A percentile compares a stretch with the other conserved stretches of the same genome.
These are phyloP conservation scores for Dichetophora obliterata DNA, from an alignment of 2,888 invertebrate species.

Conservation along the genomic window DNA sequence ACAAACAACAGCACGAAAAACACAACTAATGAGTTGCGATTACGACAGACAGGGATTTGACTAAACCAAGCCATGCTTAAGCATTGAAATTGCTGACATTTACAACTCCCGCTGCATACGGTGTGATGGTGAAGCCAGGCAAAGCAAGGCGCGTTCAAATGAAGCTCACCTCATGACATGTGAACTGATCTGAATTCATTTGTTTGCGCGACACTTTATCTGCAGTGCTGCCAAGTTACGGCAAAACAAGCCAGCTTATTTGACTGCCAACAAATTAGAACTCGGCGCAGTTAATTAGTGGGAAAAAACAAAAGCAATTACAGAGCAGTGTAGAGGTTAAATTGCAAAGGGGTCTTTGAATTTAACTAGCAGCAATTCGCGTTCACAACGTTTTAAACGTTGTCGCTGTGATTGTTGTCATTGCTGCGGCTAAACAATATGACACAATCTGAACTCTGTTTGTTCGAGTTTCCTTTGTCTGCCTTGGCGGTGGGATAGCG, in stretches of 20 bases:
- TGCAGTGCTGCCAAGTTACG: not conserved
- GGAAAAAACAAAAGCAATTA: not conserved
- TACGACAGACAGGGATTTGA: not conserved
- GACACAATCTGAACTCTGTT: not conserved
- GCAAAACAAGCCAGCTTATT: not conserved
- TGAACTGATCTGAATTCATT: conserved; percentile 39
- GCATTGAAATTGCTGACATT: no score
- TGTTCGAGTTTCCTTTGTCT: no score
- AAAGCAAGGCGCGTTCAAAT: not conserved
- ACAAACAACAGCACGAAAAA: not conserved
- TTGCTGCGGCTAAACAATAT: conserved; percentile 2
- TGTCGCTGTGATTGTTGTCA: not conserved
- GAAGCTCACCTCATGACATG: conserved; percentile 34
- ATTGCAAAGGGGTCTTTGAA: not conserved
- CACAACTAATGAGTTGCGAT: not conserved
- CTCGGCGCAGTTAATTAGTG: conserved; percentile 11
- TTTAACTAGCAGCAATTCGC: conserved; percentile 22
- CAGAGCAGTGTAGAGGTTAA: not conserved
- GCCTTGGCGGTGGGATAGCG: not conserved
- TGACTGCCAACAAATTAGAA: not conserved
- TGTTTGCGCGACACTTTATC: not conserved
- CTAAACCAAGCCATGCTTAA: not conserved
- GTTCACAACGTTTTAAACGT: not conserved
- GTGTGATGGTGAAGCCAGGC: no score
- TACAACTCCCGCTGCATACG: no score